Percentiles rank a stretch among this genome's conserved stretches.
Evolutionary conservation across 2,113 vertebrate genomes (phyloP).

Genomic region (Laticauda colubrina): DNA sequence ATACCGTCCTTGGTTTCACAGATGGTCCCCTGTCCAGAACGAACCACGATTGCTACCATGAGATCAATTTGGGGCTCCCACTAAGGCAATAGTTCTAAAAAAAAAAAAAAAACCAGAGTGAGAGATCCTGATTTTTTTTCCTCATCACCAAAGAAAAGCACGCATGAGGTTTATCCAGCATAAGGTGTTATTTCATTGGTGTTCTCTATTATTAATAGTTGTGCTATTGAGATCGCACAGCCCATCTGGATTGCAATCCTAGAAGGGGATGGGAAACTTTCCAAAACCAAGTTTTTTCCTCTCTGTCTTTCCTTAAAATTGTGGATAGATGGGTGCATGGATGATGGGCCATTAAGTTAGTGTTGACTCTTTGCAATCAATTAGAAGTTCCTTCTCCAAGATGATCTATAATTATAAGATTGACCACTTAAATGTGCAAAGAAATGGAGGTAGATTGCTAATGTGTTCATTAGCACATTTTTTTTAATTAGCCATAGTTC

Average conservation of each 20-base stretch:
- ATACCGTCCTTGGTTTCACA: background rate
- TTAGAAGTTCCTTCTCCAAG: background rate
- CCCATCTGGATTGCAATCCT: background rate
- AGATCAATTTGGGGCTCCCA: background rate
- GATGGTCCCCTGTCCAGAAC: background rate
- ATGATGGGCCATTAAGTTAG: background rate
- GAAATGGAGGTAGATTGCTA: background rate
- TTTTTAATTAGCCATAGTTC: background rate
- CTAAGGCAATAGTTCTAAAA: background rate
- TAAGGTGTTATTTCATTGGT: background rate
- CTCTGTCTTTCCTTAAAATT: background rate
- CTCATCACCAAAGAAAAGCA: background rate
- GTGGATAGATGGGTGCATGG: background rate
- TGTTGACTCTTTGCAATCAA: background rate
- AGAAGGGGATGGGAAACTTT: background rate
- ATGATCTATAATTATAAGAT: background rate
- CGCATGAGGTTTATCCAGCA: background rate
- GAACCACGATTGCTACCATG: background rate
- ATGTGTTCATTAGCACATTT: too few species aligned
- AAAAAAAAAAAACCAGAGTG: background rate
- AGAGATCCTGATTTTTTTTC: background rate
- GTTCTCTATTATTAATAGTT: background rate
- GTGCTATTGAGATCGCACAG: background rate
- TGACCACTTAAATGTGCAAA: background rate
- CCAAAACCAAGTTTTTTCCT: background rate